Evolutionary conservation across 1,140 invertebrate genomes (phyloP).

Genomic region (Metopolophium dirhodum): DNA sequence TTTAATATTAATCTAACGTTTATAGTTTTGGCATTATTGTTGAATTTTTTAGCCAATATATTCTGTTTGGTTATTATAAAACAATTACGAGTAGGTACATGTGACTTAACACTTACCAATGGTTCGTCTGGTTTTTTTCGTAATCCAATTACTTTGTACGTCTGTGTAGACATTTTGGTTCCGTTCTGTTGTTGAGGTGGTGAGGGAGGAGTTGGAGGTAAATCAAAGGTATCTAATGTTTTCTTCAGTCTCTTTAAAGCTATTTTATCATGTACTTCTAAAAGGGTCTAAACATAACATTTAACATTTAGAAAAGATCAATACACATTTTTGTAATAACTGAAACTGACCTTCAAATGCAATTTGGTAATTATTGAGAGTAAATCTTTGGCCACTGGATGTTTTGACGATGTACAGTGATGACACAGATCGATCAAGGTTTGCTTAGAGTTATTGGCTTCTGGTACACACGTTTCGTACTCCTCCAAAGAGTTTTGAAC

Average conservation of each 20-base stretch:
- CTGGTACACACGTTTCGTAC: conserved; percentile 61
- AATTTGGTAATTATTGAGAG: conserved; percentile 64
- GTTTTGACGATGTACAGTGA: conserved; percentile 63
- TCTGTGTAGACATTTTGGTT: conserved; percentile 70
- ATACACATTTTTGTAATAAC: background rate
- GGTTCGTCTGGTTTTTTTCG: conserved; percentile 88
- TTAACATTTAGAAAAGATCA: background rate
- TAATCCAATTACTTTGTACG: conserved; percentile 89
- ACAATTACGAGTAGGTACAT: background rate
- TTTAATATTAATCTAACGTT: background rate
- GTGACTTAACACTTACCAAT: conserved; percentile 69
- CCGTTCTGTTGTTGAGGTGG: conserved; percentile 44
- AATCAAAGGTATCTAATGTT: conserved; percentile 20
- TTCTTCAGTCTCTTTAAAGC: conserved; percentile 63
- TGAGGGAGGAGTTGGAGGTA: conserved; percentile 45
- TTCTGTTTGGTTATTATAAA: background rate
- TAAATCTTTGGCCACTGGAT: conserved; percentile 66
- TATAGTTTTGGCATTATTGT: background rate
- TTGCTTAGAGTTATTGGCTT: conserved; percentile 63
- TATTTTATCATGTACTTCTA: conserved; percentile 61
- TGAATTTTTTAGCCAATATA: background rate
- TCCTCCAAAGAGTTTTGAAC: conserved; percentile 67
- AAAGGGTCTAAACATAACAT: conserved; percentile 58
- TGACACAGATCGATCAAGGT: conserved; percentile 62
- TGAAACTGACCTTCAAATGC: conserved; percentile 64